These are phyloP conservation scores for Heteromurus nitidus DNA, from an alignment of 2,888 invertebrate species.

Conservation along the genomic window DNA sequence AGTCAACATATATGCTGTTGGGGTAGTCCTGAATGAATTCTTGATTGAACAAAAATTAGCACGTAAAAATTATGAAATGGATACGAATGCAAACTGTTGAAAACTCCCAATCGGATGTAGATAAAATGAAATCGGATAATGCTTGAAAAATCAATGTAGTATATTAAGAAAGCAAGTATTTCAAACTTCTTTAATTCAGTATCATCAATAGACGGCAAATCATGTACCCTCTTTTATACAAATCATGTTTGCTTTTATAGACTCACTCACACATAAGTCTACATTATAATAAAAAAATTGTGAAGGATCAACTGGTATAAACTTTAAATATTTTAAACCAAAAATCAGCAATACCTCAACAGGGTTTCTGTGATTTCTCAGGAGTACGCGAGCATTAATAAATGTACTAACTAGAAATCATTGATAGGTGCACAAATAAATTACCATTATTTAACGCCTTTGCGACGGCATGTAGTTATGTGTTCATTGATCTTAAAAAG, in stretches of 20 bases:
- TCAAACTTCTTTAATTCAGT: slow-evolving; percentile 60
- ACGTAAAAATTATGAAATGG: too few species aligned
- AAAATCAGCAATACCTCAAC: slow-evolving; percentile 56
- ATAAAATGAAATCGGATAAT: too few species aligned
- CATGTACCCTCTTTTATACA: slow-evolving; percentile 56
- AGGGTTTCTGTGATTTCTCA: slow-evolving; percentile 22
- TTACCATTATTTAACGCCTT: slow-evolving; percentile 46
- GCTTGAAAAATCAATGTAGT: too few species aligned
- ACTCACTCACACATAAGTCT: slow-evolving; percentile 56
- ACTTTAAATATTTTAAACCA: slow-evolving; percentile 53
- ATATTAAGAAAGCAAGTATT: slow-evolving; percentile 54
- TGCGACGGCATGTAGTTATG: slow-evolving; percentile 35
- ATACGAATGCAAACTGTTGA: too few species aligned
- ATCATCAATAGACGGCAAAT: slow-evolving; percentile 51
- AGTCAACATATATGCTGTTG: too few species aligned
- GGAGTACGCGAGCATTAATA: slow-evolving; percentile 30
- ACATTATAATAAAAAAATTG: slow-evolving; percentile 59
- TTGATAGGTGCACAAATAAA: slow-evolving; percentile 61
- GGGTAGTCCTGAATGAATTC: too few species aligned
- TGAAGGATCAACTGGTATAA: slow-evolving; percentile 62
- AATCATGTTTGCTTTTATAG: slow-evolving; percentile 49
- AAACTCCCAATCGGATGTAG: too few species aligned
- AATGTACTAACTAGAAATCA: slow-evolving; percentile 50
- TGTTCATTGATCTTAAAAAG: slow-evolving; percentile 48
- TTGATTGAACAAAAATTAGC: too few species aligned